Evolutionary conservation across 2,113 vertebrate species (phyloP).

Genomic region (Megatriorchis doriae): DNA sequence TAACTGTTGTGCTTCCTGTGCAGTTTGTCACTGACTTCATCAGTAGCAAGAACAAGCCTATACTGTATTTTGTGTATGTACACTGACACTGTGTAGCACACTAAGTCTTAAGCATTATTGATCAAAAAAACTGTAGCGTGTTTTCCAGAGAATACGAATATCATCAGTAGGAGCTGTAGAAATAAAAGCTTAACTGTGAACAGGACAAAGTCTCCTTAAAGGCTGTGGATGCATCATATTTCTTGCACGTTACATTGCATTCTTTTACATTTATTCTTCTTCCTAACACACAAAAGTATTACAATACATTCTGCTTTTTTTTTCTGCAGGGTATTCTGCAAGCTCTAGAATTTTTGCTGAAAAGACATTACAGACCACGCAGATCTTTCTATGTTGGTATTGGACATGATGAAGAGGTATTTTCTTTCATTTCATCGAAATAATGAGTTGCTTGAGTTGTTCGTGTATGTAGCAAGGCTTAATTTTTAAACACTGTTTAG

Average conservation of each 20-base stretch:
- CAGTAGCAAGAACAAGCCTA: not conserved
- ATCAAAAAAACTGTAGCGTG: not conserved
- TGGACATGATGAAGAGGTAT: conserved; percentile 94
- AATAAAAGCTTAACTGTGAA: not conserved
- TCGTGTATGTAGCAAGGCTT: not conserved
- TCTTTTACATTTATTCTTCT: not conserved
- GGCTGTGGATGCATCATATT: not conserved
- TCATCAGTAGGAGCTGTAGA: not conserved
- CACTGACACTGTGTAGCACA: not conserved
- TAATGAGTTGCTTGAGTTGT: not conserved
- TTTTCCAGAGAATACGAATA: not conserved
- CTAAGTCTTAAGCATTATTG: not conserved
- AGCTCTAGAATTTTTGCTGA: conserved; percentile 86
- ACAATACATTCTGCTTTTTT: not conserved
- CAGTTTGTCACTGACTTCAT: not conserved
- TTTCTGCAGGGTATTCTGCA: conserved; percentile 85
- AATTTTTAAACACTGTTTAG: not conserved
- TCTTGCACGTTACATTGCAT: not conserved
- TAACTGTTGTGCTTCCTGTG: not conserved
- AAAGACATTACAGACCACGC: conserved; percentile 79
- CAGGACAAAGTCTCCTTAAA: not conserved
- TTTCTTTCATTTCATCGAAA: not conserved
- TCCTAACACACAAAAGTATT: rapidly evolving
- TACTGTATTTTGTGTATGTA: not conserved
- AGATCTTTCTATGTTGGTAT: conserved; percentile 88